These are phyloP conservation scores for Drosophila ironensis DNA, from an alignment of 1,140 invertebrate genomes.

Conservation along the genomic window DNA sequence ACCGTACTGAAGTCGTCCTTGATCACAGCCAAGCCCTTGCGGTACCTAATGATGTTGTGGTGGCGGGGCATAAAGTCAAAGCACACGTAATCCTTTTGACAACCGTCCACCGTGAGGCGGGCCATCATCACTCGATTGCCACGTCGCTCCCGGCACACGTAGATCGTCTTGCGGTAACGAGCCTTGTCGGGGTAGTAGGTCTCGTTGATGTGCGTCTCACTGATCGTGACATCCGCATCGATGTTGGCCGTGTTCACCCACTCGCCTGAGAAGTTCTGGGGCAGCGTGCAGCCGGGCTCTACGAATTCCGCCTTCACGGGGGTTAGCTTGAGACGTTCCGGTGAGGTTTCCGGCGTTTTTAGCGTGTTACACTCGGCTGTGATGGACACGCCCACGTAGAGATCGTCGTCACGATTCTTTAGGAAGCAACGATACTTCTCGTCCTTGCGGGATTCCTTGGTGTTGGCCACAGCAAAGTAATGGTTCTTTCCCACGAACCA, in stretches of 20 bases:
- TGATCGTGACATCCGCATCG: constrained; percentile 96
- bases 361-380: constrained; percentile 95
- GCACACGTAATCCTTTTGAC: constrained; percentile 98
- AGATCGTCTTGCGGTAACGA: constrained; percentile 93
- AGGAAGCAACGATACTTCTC: constrained; percentile 96
- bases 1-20: constrained; percentile 95
- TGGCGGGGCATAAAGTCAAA: constrained; percentile 98
- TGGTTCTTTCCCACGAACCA: constrained; percentile 98
- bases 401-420: constrained; percentile 96
- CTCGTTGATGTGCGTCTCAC: constrained; percentile 98
- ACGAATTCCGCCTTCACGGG: constrained; percentile 93
- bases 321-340: constrained; percentile 93
- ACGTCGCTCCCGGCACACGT: constrained; percentile 95
- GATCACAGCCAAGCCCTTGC: constrained; percentile 94
- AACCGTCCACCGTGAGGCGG: constrained; percentile 96
- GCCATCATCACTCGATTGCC: constrained; percentile 97
- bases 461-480: constrained; percentile 96
- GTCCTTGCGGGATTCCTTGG: constrained; percentile 95
- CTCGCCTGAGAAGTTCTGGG: constrained; percentile 95
- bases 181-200: constrained; percentile 96
- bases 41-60: constrained; percentile 96
- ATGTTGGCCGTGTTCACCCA: constrained; percentile 99
- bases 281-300: constrained; percentile 93
- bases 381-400: constrained; percentile 94
- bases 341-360: constrained; percentile 96